These are phyloP conservation scores for Xiphorhynchus elegans DNA, from an alignment of 2,113 vertebrate species.

Conservation along the genomic window DNA sequence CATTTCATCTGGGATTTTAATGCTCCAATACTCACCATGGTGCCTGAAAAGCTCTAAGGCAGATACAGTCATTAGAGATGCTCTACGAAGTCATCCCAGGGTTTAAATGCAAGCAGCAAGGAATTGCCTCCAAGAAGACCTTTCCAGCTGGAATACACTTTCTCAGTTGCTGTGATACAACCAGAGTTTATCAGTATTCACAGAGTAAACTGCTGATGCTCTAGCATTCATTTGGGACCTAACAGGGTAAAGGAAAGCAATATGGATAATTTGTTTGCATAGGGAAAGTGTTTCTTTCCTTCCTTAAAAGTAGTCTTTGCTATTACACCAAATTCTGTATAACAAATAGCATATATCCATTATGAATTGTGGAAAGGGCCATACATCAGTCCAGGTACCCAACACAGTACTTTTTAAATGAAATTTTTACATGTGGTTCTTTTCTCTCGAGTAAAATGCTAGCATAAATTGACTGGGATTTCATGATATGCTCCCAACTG, in stretches of 20 bases:
- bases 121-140: not conserved
- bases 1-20: not conserved
- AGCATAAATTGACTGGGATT: not conserved
- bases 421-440: not conserved
- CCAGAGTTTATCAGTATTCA: not conserved
- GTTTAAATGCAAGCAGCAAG: not conserved
- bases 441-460: not conserved
- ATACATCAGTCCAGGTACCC: not conserved
- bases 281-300: not conserved
- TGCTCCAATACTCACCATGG: not conserved
- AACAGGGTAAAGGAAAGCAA: not conserved
- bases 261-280: not conserved
- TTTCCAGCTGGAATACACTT: not conserved
- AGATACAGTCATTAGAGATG: not conserved
- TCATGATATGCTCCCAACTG: not conserved
- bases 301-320: not conserved
- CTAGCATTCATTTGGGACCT: not conserved
- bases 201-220: not conserved
- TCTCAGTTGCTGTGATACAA: not conserved
- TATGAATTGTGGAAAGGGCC: not conserved
- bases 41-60: not conserved
- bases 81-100: fast-evolving
- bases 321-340: not conserved
- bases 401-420: not conserved
- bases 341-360: not conserved